phyloP scores from a whole-genome alignment of 1,140 invertebrate species.

The Penaeus vannamei region DNA sequence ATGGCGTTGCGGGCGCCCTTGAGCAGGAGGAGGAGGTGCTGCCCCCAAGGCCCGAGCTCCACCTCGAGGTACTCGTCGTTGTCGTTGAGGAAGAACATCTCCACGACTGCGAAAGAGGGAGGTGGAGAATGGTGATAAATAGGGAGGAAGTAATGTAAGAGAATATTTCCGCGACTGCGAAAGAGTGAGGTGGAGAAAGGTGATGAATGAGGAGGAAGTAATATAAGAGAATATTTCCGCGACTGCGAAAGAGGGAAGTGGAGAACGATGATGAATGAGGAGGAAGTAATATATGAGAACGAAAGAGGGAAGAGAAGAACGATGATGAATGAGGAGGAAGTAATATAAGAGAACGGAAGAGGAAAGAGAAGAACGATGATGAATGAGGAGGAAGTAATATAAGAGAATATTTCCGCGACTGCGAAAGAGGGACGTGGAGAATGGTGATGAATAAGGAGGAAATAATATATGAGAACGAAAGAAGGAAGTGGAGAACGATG shows the following conservation, averaged over 20 bases:
- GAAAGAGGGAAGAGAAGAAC: neutral
- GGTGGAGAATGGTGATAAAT: too few species aligned
- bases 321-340: too few species aligned
- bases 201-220: too few species aligned
- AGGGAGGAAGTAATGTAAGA: too few species aligned
- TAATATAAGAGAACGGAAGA: too few species aligned
- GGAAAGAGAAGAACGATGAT: neutral
- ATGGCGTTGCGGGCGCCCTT: slow-evolving; percentile 71
- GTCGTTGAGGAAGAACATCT: slow-evolving; percentile 70
- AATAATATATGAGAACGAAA: too few species aligned
- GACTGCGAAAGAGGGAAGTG: slow-evolving; percentile 46
- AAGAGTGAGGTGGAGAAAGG: too few species aligned
- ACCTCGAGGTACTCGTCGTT: slow-evolving; percentile 74
- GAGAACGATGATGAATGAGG: too few species aligned
- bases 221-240: slow-evolving; percentile 70
- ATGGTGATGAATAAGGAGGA: too few species aligned
- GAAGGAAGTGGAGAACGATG: neutral
- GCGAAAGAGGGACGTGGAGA: neutral
- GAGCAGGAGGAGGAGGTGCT: slow-evolving; percentile 72
- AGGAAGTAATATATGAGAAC: too few species aligned
- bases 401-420: slow-evolving; percentile 70
- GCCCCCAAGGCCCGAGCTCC: slow-evolving; percentile 73
- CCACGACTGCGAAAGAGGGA: slow-evolving; percentile 65
- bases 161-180: slow-evolving; percentile 69
- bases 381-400: too few species aligned